Evolutionary conservation across 1,140 invertebrate species (phyloP).

Genomic region (Asbolus verrucosus): DNA sequence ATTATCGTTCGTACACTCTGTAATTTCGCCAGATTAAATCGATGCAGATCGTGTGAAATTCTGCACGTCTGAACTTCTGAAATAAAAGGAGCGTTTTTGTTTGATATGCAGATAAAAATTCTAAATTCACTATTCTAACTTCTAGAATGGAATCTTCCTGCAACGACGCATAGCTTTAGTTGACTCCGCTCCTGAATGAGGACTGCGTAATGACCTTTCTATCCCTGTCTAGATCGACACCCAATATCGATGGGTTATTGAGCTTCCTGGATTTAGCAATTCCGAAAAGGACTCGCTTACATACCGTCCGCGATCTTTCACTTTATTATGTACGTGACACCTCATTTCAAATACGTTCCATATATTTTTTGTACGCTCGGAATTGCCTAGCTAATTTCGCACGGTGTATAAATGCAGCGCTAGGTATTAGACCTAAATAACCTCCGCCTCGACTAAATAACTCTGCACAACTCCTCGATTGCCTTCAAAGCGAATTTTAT

Average conservation of each 20-base stretch:
- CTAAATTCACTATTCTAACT: slow-evolving; percentile 17
- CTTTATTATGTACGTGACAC: slow-evolving; percentile 47
- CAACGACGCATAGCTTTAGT: slow-evolving; percentile 25
- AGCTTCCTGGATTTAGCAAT: slow-evolving; percentile 47
- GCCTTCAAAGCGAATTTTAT: slow-evolving; percentile 23
- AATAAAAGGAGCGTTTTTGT: slow-evolving; percentile 21
- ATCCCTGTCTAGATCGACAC: slow-evolving; percentile 38
- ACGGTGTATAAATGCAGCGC: background rate
- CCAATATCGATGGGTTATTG: slow-evolving; percentile 48
- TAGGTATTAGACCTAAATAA: background rate
- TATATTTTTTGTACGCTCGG: slow-evolving; percentile 19
- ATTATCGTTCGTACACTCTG: too few species aligned
- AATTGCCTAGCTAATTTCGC: slow-evolving; percentile 34
- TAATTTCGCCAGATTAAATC: slow-evolving; percentile 1
- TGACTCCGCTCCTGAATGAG: slow-evolving; percentile 23
- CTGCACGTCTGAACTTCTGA: slow-evolving; percentile 18
- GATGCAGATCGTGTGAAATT: slow-evolving; percentile 11
- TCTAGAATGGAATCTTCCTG: slow-evolving; percentile 21
- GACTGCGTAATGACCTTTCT: slow-evolving; percentile 43
- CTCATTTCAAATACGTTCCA: slow-evolving; percentile 43
- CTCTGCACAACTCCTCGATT: slow-evolving; percentile 26
- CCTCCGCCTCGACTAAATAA: background rate
- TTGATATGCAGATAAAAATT: slow-evolving; percentile 39
- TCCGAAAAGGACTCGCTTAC: slow-evolving; percentile 44
- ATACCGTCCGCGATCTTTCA: slow-evolving; percentile 47